phyloP scores from a whole-genome alignment of 2,113 vertebrate genomes.

The Melanerpes aurifrons region DNA sequence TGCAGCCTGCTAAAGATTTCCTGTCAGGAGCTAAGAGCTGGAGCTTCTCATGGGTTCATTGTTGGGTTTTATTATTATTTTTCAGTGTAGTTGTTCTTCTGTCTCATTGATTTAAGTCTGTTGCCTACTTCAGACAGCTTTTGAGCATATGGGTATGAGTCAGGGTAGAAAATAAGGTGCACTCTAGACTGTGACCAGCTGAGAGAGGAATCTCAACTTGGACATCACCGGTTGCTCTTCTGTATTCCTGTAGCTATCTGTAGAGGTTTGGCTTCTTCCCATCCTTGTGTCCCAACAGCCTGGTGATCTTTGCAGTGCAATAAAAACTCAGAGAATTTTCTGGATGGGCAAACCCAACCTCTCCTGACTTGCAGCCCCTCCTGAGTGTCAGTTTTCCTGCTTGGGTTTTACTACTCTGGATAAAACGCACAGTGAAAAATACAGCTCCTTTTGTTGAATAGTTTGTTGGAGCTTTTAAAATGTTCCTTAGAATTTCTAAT shows the following conservation, averaged over 20 bases:
- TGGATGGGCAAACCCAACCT: background rate
- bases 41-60: background rate
- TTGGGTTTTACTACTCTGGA: background rate
- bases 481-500: background rate
- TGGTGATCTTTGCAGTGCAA: background rate
- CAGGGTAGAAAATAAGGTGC: background rate
- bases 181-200: background rate
- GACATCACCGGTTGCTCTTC: background rate
- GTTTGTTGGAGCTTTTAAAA: background rate
- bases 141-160: background rate
- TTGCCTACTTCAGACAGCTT: background rate
- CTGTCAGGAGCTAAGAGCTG: background rate
- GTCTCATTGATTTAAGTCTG: background rate
- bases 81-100: background rate
- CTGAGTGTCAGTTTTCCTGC: background rate
- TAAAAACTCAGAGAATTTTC: background rate
- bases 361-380: background rate
- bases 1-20: background rate
- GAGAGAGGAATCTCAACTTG: background rate
- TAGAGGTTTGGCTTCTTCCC: background rate
- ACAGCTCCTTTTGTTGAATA: background rate
- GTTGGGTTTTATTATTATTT: background rate
- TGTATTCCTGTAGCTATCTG: background rate
- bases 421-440: background rate
- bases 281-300: background rate